Percentiles rank a stretch among this genome's conserved stretches.
phyloP scores from a whole-genome alignment of 2,797 vertebrate species.

The Neosilurus mollespiculum region DNA sequence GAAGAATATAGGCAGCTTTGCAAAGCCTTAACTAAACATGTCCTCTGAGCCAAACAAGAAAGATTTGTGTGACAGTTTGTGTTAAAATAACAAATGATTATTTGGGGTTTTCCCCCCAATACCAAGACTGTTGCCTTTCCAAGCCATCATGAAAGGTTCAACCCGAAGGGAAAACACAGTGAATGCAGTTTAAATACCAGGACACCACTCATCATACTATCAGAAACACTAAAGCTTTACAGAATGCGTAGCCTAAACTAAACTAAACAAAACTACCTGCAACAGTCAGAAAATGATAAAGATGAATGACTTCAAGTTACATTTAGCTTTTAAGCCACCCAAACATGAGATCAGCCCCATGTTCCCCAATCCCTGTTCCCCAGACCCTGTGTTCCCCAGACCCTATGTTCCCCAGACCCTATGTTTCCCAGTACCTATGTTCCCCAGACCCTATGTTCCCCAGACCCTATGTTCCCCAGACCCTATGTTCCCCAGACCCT shows the following conservation, averaged over 20 bases:
- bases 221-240: background rate
- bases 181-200: background rate
- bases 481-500: too few relatives aligned
- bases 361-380: too few relatives aligned
- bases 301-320: background rate
- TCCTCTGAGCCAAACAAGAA: constrained; percentile 16
- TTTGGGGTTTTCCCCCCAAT: background rate
- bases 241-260: background rate
- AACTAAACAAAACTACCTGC: background rate
- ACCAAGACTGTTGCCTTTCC: constrained; percentile 15
- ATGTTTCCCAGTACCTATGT: too few relatives aligned
- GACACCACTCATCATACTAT: constrained; percentile 19
- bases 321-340: constrained; percentile 26
- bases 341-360: too few relatives aligned
- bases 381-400: too few relatives aligned
- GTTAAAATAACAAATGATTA: constrained; percentile 26
- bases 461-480: too few relatives aligned
- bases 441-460: too few relatives aligned
- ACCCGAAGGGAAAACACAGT: constrained; percentile 14
- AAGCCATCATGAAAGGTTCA: constrained; percentile 20
- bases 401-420: too few relatives aligned
- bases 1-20: constrained; percentile 11
- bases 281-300: background rate
- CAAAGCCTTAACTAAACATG: constrained; percentile 27
- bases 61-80: constrained; percentile 5